A percentile compares a stretch with the other conserved stretches of the same genome.
phyloP scores from a whole-genome alignment of 2,797 vertebrate genomes.

The Lepilemur ruficaudatus region DNA sequence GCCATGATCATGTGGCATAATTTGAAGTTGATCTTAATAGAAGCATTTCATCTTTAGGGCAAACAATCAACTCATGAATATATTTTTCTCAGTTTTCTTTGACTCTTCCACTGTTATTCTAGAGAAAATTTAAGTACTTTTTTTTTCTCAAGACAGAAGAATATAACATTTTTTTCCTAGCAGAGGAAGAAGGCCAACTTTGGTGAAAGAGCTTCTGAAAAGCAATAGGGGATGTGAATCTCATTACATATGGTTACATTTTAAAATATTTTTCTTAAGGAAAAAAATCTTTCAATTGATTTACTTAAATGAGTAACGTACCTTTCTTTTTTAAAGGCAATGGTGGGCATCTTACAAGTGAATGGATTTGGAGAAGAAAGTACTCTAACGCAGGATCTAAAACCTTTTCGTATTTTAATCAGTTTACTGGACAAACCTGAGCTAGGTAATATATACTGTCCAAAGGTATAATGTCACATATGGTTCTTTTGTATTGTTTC shows the following conservation, averaged over 20 bases:
- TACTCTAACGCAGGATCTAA: slow-evolving; percentile 95
- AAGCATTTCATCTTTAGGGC: not conserved
- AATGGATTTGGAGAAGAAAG: slow-evolving; percentile 95
- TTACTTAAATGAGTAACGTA: slow-evolving; percentile 53
- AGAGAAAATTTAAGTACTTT: slow-evolving; percentile 11
- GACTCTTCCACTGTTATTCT: not conserved
- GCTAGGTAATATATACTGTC: slow-evolving; percentile 88
- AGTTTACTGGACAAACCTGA: slow-evolving; percentile 99
- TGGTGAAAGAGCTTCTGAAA: slow-evolving; percentile 36
- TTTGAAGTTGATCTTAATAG: slow-evolving; percentile 3
- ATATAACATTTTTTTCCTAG: not conserved
- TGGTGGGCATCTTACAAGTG: slow-evolving; percentile 97
- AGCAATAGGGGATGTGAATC: slow-evolving; percentile 1
- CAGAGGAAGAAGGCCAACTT: not conserved
- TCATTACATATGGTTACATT: slow-evolving; percentile 23
- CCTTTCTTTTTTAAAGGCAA: slow-evolving; percentile 88
- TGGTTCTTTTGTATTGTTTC: slow-evolving; percentile 12
- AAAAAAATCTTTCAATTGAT: not conserved
- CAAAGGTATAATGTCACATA: not conserved
- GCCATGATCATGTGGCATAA: not conserved
- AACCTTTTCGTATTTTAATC: slow-evolving; percentile 98
- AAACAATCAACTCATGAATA: not conserved
- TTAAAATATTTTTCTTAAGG: slow-evolving; percentile 14
- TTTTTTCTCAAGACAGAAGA: slow-evolving; percentile 22
- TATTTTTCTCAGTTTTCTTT: slow-evolving; percentile 50